Conservation (phyloP, 2,113 vertebrate genomes). For the Epinephelus fuscoguttatus region DNA sequence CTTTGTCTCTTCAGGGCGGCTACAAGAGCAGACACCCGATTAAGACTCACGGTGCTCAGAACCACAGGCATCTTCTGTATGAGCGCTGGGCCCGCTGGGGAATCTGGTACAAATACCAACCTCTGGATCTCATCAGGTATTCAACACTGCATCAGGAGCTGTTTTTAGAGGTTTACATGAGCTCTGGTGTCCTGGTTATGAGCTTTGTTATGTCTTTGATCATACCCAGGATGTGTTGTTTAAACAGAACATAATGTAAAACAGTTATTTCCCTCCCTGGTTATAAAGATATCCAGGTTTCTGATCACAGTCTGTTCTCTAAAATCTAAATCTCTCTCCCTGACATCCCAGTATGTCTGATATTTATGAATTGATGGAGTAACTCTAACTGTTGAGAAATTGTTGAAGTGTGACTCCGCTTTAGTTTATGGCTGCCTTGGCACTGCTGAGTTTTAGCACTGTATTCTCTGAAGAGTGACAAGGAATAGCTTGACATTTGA, state of each 20-base stretch:
- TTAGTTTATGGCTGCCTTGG: background rate
- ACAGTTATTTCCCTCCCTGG: background rate
- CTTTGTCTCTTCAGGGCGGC: constrained; percentile 87
- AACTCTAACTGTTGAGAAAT: background rate
- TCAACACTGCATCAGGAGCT: constrained; percentile 22
- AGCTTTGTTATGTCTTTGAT: constrained; percentile 12
- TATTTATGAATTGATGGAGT: constrained; percentile 24
- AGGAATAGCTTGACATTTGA: constrained; percentile 1
- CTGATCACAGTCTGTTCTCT: background rate
- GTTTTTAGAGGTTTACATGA: background rate
- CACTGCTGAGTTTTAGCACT: constrained; percentile 5
- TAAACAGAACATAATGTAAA: background rate
- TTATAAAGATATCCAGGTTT: background rate
- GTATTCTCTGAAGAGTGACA: constrained; percentile 2
- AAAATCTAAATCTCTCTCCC: background rate
- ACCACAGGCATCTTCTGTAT: constrained; percentile 96
- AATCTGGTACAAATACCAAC: constrained; percentile 99
- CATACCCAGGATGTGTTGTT: background rate
- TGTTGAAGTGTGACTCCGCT: background rate
- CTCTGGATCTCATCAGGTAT: constrained; percentile 98
- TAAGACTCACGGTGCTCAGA: constrained; percentile 96
- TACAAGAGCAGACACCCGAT: constrained; percentile 96
- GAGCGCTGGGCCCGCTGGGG: constrained; percentile 99
- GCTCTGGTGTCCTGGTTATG: constrained; percentile 8
- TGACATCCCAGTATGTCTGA: background rate